A percentile compares a stretch with the other conserved stretches of the same genome.
phyloP scores from a whole-genome alignment of 2,888 invertebrate species.

The Sarcophaga caerulescens region DNA sequence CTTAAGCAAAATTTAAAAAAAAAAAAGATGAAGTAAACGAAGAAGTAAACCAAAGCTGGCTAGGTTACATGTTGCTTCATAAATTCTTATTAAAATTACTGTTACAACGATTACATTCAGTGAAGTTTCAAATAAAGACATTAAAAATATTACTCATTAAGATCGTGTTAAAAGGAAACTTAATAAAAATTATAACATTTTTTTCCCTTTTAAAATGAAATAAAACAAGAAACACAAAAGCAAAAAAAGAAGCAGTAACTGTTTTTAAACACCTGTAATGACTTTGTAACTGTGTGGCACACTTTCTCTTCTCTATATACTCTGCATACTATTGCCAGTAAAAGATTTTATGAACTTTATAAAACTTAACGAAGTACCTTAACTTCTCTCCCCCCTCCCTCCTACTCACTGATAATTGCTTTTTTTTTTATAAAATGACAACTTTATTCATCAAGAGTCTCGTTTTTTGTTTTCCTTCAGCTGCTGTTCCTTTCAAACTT shows the following conservation, averaged over 20 bases:
- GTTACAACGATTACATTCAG: neutral
- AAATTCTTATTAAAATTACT: neutral
- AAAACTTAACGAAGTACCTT: neutral
- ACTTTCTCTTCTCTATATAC: neutral
- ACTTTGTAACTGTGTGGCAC: conserved; percentile 28
- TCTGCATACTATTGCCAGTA: neutral
- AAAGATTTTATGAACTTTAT: neutral
- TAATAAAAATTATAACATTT: conserved; percentile 3
- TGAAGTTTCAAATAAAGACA: neutral
- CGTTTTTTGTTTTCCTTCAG: neutral
- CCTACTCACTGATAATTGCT: too few species aligned
- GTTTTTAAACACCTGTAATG: conserved; percentile 62
- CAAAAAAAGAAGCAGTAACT: too few species aligned
- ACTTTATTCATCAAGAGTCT: conserved; percentile 55
- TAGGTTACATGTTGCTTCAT: too few species aligned
- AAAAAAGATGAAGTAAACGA: too few species aligned
- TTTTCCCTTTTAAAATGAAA: conserved; percentile 11
- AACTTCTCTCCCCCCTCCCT: neutral
- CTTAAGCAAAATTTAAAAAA: too few species aligned
- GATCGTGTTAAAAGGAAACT: neutral
- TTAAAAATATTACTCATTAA: neutral
- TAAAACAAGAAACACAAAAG: neutral
- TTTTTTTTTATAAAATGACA: conserved; percentile 38
- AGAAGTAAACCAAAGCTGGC: too few species aligned
- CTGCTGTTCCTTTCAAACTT: neutral